Percentiles rank a stretch among this genome's conserved stretches.
Conservation (phyloP, 2,888 invertebrate genomes). For the Lepidonotus clava region DNA sequence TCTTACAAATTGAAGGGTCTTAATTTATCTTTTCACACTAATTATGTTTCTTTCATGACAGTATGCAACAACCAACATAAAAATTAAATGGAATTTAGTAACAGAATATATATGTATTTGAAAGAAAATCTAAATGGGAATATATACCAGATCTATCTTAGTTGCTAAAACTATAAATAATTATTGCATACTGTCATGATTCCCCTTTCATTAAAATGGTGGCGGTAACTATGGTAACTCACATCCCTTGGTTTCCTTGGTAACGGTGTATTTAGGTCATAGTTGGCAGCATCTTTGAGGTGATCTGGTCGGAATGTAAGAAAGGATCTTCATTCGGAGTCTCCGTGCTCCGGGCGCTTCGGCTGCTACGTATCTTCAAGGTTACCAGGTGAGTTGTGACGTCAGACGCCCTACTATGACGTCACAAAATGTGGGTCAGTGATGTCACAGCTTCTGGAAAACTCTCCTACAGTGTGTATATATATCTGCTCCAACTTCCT, state of each 20-base stretch:
- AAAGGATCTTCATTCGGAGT: constrained; percentile 96
- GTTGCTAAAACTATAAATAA: too few species aligned
- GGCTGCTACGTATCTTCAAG: constrained; percentile 98
- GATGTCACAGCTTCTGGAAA: neutral
- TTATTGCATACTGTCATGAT: neutral
- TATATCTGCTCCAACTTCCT: too few species aligned
- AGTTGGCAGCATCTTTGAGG: constrained; percentile 97
- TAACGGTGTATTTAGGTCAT: constrained; percentile 78
- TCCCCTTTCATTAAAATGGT: neutral
- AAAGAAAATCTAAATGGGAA: too few species aligned
- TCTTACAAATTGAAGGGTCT: too few species aligned
- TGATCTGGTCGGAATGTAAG: constrained; percentile 94
- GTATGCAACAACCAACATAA: too few species aligned
- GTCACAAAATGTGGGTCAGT: neutral
- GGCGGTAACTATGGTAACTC: constrained; percentile 24
- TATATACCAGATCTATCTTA: too few species aligned
- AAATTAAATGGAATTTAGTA: too few species aligned
- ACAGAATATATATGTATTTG: too few species aligned
- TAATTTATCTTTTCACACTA: too few species aligned
- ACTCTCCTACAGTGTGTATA: too few species aligned
- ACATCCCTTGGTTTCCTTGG: constrained; percentile 39
- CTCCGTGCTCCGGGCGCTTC: constrained; percentile 96
- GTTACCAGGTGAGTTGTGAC: constrained; percentile 84
- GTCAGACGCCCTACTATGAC: neutral
- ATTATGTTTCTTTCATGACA: too few species aligned